phyloP scores from a whole-genome alignment of 2,797 vertebrate species.

The Eulemur coronatus region DNA sequence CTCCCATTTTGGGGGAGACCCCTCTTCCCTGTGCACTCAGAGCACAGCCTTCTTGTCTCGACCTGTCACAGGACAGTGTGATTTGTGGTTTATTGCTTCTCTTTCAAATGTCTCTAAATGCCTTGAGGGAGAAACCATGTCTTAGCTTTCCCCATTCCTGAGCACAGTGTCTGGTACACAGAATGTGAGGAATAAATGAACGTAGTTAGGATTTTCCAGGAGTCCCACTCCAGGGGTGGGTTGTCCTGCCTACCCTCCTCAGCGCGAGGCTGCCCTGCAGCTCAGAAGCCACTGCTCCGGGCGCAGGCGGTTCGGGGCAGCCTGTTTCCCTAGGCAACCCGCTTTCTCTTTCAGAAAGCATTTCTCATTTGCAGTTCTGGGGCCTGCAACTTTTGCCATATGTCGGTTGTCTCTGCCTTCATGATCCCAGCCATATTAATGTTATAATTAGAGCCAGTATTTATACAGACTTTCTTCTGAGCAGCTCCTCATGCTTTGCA shows the following conservation, averaged over 20 bases:
- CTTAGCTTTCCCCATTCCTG: fast-evolving
- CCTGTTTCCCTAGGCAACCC: conserved; percentile 67
- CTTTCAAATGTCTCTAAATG: neutral
- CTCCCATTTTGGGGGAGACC: neutral
- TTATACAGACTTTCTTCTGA: conserved; percentile 56
- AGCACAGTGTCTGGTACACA: neutral
- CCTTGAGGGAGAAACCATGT: neutral
- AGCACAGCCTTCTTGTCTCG: neutral
- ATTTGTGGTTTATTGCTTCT: fast-evolving
- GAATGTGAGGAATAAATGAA: neutral
- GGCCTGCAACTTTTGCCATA: conserved; percentile 68
- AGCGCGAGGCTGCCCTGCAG: no score
- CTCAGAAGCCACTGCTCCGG: neutral
- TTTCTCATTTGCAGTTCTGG: conserved; percentile 55
- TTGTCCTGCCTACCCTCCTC: neutral
- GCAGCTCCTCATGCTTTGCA: neutral
- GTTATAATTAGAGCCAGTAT: conserved; percentile 73
- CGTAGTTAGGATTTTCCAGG: fast-evolving
- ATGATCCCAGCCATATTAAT: conserved; percentile 68
- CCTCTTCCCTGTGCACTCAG: neutral
- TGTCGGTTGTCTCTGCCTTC: conserved; percentile 65
- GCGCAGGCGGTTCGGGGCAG: neutral
- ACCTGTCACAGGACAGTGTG: fast-evolving
- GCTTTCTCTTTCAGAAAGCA: conserved; percentile 43
- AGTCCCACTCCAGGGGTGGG: fast-evolving